These are phyloP conservation scores for Campylomormyrus tamandua DNA, from an alignment of 2,113 vertebrate species.

Conservation along the genomic window DNA sequence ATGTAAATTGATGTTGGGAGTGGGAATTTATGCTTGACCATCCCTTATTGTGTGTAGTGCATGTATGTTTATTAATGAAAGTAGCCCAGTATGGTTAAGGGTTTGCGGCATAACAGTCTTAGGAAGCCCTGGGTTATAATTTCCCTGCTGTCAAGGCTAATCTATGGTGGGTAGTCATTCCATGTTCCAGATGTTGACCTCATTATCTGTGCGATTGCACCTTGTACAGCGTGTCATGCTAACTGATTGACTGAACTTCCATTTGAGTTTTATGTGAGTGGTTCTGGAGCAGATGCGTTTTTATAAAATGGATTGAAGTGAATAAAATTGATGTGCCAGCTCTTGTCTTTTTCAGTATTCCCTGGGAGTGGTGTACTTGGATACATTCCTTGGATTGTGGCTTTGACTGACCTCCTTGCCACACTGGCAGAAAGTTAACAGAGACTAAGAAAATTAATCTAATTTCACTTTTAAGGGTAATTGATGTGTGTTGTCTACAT, in stretches of 20 bases:
- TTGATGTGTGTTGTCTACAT: neutral
- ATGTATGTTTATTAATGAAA: neutral
- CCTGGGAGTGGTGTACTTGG: neutral
- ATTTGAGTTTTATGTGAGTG: neutral
- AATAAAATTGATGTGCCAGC: neutral
- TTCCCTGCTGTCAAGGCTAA: neutral
- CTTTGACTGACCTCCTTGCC: neutral
- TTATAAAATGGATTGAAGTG: neutral
- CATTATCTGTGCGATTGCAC: neutral
- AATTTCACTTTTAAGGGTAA: neutral
- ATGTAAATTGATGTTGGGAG: neutral
- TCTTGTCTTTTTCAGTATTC: neutral
- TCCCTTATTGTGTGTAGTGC: neutral
- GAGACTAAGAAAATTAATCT: neutral
- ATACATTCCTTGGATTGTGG: neutral
- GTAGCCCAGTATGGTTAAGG: neutral
- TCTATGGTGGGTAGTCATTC: neutral
- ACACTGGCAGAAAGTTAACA: neutral
- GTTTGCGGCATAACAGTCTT: neutral
- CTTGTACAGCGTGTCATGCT: neutral
- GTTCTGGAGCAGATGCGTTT: neutral
- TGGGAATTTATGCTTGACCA: neutral
- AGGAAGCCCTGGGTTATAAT: neutral
- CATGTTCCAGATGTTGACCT: neutral
- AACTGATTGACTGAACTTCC: neutral